Evolutionary conservation across 2,113 vertebrate species (phyloP).

Genomic region (Campylomormyrus tamandua): DNA sequence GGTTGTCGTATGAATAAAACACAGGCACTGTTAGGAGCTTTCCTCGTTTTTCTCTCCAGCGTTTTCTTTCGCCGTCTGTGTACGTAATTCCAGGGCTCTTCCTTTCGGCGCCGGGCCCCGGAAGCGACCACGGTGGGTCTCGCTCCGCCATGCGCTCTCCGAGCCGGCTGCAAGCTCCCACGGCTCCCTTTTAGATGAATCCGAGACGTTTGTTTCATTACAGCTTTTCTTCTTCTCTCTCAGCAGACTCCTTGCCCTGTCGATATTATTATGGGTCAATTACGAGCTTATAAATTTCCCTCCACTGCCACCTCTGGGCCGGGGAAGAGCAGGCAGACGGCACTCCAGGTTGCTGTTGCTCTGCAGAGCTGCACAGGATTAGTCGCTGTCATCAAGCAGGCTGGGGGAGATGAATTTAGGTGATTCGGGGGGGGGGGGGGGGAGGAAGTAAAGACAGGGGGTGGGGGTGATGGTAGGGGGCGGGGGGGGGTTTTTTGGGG

Average conservation of each 20-base stretch:
- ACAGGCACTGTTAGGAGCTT: not conserved
- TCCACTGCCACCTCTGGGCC: not conserved
- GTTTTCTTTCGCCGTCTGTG: not conserved
- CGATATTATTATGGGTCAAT: slow-evolving; percentile 17
- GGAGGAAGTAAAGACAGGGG: no score
- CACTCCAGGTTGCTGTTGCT: not conserved
- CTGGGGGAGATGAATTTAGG: not conserved
- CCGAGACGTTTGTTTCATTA: slow-evolving; percentile 18
- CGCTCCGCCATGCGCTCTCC: not conserved
- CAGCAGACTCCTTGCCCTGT: slow-evolving; percentile 6
- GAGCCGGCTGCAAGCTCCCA: not conserved
- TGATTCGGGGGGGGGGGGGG: not conserved
- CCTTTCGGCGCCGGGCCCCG: not conserved
- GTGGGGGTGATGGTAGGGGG: no score
- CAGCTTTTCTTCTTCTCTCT: slow-evolving; percentile 1
- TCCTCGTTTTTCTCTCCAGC: not conserved
- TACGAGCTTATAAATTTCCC: not conserved
- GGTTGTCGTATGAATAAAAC: not conserved
- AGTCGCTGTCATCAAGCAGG: not conserved
- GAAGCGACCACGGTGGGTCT: not conserved
- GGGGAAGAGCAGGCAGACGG: not conserved
- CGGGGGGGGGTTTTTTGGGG: no score
- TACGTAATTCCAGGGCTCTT: not conserved
- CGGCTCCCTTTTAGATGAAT: not conserved
- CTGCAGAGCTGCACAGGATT: not conserved